Base-by-base conservation (phyloP, 2,113 vertebrate genomes). In the Phyllopteryx taeniolatus region DNA sequence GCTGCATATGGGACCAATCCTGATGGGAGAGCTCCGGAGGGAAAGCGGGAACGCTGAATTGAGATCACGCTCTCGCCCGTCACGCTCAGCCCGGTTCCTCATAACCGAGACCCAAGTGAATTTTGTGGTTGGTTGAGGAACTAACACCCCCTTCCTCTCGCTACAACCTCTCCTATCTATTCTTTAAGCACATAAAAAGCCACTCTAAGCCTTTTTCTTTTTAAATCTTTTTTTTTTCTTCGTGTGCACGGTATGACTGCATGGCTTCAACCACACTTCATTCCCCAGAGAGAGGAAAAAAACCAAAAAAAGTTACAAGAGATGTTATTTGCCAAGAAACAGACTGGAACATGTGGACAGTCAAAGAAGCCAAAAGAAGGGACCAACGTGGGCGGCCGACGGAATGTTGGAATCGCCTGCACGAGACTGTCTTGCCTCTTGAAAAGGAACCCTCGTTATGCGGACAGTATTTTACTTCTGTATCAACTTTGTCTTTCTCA, bases 241-340 rank as follows among this genome's bases (percentile, higher is more conserved):
- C 71, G 22, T 79, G 76, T 79, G 89, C 87, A 90, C 86, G 83
- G 85, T 76, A 75, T 83, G 74, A 81, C 75, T 83, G 88, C 89
- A 92, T 91, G 90, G 74, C 76, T 85, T 79, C 78, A 79, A 69
- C 51, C 62, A 78, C 65, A 63, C 53, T 69, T 72, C 39, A 42
- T 44, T 12, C 8, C 27, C 56, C 27, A 27, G 27, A 39, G 6
- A 39, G 3, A 39, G 6, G 6, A 39, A 39, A 39, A 39, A 39
- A 6, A 39, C 0, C 67, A 74, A 19, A 80, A 56, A 69, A 75
- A 72, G 75, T 67, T 54, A 76, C 54, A 63, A 11, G 43, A 77
- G 57, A 73, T 31, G n/a, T 43, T 13, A 44, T 44, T 65, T 65
- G 44, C 43, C 64, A 46, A 47, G 44, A 31, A 31, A 31, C 27